phyloP scores from a whole-genome alignment of 2,113 vertebrate species.

The Illadopsis cleaveri region DNA sequence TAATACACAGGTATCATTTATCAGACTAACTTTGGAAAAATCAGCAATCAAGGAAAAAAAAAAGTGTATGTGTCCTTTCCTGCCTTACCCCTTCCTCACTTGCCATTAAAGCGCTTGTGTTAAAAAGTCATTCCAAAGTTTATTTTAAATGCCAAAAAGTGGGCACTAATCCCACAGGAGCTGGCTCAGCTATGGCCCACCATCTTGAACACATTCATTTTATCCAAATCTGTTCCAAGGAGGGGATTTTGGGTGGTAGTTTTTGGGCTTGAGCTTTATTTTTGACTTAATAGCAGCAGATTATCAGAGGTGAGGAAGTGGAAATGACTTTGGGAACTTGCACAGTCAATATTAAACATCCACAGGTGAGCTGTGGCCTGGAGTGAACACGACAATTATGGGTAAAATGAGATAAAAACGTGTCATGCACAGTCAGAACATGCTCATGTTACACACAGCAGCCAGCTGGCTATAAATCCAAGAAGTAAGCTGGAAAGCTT shows the following conservation, averaged over 20 bases:
- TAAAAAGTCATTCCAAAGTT: conserved; percentile 10
- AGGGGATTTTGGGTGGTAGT: not conserved
- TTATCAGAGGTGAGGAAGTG: rapidly evolving
- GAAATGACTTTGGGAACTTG: not conserved
- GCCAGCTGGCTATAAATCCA: conserved; percentile 52
- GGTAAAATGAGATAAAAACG: not conserved
- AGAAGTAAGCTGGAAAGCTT: conserved; percentile 47
- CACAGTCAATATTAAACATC: not conserved
- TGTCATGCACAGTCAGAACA: conserved; percentile 11
- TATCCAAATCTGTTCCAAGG: not conserved
- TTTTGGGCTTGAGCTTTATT: not conserved
- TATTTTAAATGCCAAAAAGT: conserved; percentile 9
- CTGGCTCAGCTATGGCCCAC: not conserved
- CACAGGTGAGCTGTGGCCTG: not conserved
- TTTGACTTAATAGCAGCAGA: not conserved
- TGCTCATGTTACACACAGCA: not conserved
- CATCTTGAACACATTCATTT: conserved; percentile 8
- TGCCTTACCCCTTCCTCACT: not conserved
- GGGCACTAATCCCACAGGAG: not conserved
- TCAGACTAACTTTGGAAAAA: not conserved
- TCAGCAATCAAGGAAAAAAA: not conserved
- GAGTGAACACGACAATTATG: not conserved
- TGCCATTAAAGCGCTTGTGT: not conserved
- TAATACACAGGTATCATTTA: not conserved
- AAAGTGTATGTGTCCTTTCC: not conserved